Evolutionary conservation across 2,113 vertebrate genomes (phyloP).

Genomic region (Scolopax mira): DNA sequence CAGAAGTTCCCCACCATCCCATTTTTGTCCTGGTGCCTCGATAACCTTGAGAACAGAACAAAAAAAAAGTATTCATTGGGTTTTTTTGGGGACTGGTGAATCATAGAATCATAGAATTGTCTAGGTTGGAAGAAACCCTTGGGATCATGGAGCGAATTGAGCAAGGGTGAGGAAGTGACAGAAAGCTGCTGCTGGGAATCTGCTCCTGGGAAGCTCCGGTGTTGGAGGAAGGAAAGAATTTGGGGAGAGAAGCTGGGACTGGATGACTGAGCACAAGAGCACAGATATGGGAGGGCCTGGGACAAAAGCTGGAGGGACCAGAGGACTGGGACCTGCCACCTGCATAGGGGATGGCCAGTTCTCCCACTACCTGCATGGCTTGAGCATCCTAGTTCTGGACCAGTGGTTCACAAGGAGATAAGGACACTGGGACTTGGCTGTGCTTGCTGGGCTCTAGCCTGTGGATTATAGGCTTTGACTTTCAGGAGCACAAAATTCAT

Average conservation of each 20-base stretch:
- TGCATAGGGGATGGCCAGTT: rapidly evolving
- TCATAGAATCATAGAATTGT: too few relatives aligned
- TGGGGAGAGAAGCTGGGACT: neutral
- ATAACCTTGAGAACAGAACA: neutral
- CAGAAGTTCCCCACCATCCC: neutral
- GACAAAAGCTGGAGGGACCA: neutral
- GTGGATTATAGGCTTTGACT: neutral
- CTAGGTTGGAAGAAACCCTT: too few relatives aligned
- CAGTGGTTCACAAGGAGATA: neutral
- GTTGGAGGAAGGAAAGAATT: rapidly evolving
- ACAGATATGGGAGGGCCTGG: rapidly evolving
- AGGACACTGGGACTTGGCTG: neutral
- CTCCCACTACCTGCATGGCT: neutral
- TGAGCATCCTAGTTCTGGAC: neutral
- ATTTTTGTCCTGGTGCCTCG: neutral
- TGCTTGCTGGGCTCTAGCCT: neutral
- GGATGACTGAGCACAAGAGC: neutral
- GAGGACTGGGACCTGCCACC: neutral
- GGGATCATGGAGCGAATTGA: neutral
- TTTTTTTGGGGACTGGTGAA: neutral
- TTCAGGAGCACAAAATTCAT: neutral
- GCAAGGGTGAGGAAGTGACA: neutral
- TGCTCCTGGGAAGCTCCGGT: neutral
- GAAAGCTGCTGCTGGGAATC: neutral
- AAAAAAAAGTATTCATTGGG: neutral